Conservation (phyloP, 2,888 invertebrate species). For the Phytoseiulus persimilis region DNA sequence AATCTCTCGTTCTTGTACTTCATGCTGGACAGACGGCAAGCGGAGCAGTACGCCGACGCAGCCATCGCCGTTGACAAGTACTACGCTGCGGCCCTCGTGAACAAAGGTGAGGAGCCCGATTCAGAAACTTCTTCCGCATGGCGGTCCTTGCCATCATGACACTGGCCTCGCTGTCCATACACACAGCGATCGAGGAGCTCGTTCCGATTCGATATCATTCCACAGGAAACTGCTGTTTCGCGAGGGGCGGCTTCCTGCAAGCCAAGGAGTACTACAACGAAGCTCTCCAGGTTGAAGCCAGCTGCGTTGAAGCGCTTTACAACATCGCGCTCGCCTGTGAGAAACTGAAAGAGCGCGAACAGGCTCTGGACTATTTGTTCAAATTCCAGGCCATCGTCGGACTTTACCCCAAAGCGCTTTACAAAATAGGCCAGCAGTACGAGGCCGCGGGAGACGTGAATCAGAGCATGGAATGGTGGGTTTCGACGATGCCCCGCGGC, state of each 20-base stretch:
- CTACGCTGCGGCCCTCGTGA: slow-evolving; percentile 61
- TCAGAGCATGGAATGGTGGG: slow-evolving; percentile 55
- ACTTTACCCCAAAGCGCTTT: slow-evolving; percentile 65
- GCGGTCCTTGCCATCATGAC: not conserved
- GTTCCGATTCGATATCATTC: not conserved
- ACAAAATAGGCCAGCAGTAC: slow-evolving; percentile 66
- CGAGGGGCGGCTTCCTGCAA: slow-evolving; percentile 61
- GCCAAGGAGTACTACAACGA: slow-evolving; percentile 65
- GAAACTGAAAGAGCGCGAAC: slow-evolving; percentile 61
- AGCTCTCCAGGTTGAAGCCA: slow-evolving; percentile 69
- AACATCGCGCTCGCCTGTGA: slow-evolving; percentile 66
- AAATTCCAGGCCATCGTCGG: slow-evolving; percentile 64
- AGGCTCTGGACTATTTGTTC: slow-evolving; percentile 69
- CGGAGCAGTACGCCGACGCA: slow-evolving; percentile 55
- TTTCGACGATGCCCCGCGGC: slow-evolving; percentile 47
- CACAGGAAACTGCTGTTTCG: slow-evolving; percentile 63
- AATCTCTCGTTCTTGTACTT: slow-evolving; percentile 76
- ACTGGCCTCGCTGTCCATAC: too few relatives aligned
- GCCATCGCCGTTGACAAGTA: slow-evolving; percentile 67
- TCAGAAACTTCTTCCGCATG: not conserved
- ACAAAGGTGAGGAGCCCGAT: slow-evolving; percentile 55
- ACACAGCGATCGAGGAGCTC: too few relatives aligned
- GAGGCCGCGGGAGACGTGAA: slow-evolving; percentile 59
- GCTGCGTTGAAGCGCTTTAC: slow-evolving; percentile 73
- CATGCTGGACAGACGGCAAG: slow-evolving; percentile 55